Evolutionary conservation across 2,888 invertebrate species (phyloP).

Genomic region (Synanthedon myopaeformis): DNA sequence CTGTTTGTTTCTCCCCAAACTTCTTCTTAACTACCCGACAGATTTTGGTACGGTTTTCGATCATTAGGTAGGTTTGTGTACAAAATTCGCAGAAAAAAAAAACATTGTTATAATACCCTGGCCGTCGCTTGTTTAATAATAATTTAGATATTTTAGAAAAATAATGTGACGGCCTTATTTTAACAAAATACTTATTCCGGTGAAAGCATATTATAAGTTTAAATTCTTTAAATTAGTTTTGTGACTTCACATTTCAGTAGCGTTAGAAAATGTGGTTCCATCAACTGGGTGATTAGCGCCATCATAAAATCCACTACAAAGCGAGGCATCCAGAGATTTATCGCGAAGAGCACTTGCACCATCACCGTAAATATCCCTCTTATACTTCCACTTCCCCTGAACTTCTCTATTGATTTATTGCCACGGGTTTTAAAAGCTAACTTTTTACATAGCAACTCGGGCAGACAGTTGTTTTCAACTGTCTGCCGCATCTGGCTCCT

Average conservation of each 20-base stretch:
- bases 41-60: too few species aligned
- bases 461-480: slow-evolving; percentile 60
- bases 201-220: too few species aligned
- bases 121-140: too few species aligned
- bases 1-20: too few species aligned
- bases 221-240: too few species aligned
- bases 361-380: slow-evolving; percentile 57
- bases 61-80: too few species aligned
- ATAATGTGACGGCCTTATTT: too few species aligned
- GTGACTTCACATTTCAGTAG: background rate
- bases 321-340: slow-evolving; percentile 41
- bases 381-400: slow-evolving; percentile 51
- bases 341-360: slow-evolving; percentile 35
- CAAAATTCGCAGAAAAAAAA: too few species aligned
- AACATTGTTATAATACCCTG: too few species aligned
- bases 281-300: slow-evolving; percentile 33
- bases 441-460: slow-evolving; percentile 59
- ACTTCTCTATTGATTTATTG: slow-evolving; percentile 63
- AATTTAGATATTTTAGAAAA: too few species aligned
- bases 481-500: slow-evolving; percentile 63
- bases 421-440: slow-evolving; percentile 57
- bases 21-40: too few species aligned
- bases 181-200: too few species aligned
- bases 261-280: slow-evolving; percentile 5
- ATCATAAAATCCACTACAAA: slow-evolving; percentile 46